Conservation (phyloP, 2,888 invertebrate species). For the Sesia bembeciformis region DNA sequence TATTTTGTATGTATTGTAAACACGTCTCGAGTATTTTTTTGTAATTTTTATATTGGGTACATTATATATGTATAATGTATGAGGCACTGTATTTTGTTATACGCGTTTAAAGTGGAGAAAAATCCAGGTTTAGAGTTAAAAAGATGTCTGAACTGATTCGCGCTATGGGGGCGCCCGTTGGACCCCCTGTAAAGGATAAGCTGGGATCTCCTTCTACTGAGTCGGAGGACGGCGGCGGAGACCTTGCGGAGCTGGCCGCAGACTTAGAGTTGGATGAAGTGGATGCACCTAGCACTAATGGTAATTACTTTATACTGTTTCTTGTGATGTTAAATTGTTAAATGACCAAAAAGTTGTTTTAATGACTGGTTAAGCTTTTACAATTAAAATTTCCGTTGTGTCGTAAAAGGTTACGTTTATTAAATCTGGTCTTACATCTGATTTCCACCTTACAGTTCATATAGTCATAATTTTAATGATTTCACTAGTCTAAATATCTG, state of each 20-base stretch:
- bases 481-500: too few relatives aligned
- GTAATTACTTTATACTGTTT: constrained; percentile 30
- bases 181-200: constrained; percentile 81
- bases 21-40: too few relatives aligned
- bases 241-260: constrained; percentile 75
- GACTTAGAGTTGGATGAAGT: constrained; percentile 82
- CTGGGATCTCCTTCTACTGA: constrained; percentile 89
- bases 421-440: too few relatives aligned
- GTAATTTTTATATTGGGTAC: neutral
- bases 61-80: constrained; percentile 1
- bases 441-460: too few relatives aligned
- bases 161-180: constrained; percentile 76
- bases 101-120: constrained; percentile 3
- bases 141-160: constrained; percentile 82
- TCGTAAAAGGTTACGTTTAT: too few relatives aligned
- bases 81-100: constrained; percentile 1
- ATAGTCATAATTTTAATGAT: too few relatives aligned
- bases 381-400: too few relatives aligned
- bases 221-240: constrained; percentile 86
- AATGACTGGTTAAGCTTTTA: too few relatives aligned
- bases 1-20: too few relatives aligned
- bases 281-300: constrained; percentile 78
- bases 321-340: too few relatives aligned
- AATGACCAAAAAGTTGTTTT: too few relatives aligned
- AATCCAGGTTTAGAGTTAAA: too few relatives aligned